Conservation (phyloP, 2,113 vertebrate species). For the Lamprotornis superbus region DNA sequence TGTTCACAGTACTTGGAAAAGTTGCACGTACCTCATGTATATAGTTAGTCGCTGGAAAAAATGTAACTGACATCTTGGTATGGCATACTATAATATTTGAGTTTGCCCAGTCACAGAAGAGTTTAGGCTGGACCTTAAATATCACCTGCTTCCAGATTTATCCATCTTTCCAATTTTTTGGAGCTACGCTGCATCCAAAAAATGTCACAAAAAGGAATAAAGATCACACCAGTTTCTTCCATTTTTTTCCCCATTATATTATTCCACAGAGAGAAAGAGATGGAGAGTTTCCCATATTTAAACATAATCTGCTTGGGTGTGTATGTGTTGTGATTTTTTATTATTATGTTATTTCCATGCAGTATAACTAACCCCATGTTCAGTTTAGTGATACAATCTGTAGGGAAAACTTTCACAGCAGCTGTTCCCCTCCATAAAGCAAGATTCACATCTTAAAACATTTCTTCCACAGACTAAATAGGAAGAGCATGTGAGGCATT, state of each 20-base stretch:
- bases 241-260: not conserved
- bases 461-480: not conserved
- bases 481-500: not conserved
- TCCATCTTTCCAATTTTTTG: not conserved
- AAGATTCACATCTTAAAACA: not conserved
- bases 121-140: not conserved
- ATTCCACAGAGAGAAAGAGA: not conserved
- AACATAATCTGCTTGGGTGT: not conserved
- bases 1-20: not conserved
- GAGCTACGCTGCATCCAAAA: not conserved
- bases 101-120: not conserved
- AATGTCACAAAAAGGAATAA: not conserved
- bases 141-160: not conserved
- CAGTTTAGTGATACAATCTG: not conserved
- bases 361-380: not conserved
- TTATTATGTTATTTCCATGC: not conserved
- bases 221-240: not conserved
- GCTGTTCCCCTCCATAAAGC: not conserved
- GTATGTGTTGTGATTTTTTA: not conserved
- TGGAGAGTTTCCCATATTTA: not conserved
- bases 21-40: not conserved
- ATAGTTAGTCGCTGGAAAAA: not conserved
- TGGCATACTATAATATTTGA: not conserved
- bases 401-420: not conserved
- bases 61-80: not conserved